Evolutionary conservation across 2,797 vertebrate genomes (phyloP), one percentile per base, ranked within the genome.

Genomic region (Oreochromis grahami): DNA sequence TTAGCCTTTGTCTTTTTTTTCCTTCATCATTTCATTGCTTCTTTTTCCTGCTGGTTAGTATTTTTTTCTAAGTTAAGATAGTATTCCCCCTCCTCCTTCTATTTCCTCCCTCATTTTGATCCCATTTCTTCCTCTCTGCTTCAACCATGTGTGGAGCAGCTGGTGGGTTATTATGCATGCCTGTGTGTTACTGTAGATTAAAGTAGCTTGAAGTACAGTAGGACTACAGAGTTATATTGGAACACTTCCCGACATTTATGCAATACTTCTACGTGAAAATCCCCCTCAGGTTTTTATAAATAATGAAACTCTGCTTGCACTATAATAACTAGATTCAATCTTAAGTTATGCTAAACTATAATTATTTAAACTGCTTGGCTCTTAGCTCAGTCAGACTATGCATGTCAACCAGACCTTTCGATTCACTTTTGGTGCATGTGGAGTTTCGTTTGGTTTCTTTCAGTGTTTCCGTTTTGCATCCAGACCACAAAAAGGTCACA

Each of bases 101-200:
- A 21, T 79, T 58, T 72, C 60, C 76, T 68, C 68, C 60, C 76
- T 78, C 7, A 17, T 81, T 68, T 81, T 76, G 77, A 41, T 51
- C 55, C 38, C 11, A 4, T 52, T 76, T 86, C 53, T 55, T 26
- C 79, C 34, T 78, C 15, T 74, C 63, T 48, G 17, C 72, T 43
- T 78, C 38, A 83, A 26, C 72, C 92, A 91, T 92, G 80, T 93
- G 91, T 78, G 84, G 50, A 90, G 80, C 90, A 93, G 91, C 90
- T 91, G 88, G 43, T 81, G 65, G 26, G 4, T 81, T 80, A 87
- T 82, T 51, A 6, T 65, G n/a, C 24, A 7, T 89, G 76, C 36
- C 56, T 55, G 78, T 76, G 52, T 13, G 58, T 79, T 77, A 56
- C 81, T 77, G 48, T 43, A 32, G 32, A n/a, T 63, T 38, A 63